Base-by-base conservation (phyloP, 2,797 vertebrate genomes). In the Rhynchonycteris naso region DNA sequence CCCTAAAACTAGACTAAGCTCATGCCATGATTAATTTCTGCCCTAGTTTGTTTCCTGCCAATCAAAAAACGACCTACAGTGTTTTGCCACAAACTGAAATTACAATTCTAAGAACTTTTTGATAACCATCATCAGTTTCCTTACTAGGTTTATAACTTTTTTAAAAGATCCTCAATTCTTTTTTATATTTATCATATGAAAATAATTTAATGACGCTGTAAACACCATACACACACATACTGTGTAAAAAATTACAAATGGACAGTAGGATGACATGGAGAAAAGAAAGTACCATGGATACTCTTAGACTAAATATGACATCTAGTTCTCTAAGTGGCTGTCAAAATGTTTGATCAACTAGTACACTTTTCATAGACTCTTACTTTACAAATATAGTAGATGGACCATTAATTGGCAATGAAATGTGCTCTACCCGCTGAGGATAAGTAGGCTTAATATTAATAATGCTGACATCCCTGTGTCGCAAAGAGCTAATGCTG, bases 311-410 rank as follows among this genome's bases (percentile, higher is more conserved):
- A 86, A 94, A 80, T 83, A 65, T 1, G 54, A 72, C n/a, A 58
- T 52, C 63, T 65, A 7, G 38, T 68, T 47, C 65, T 69, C 69
- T 58, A 30, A 26, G 24, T 68, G 58, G 47, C 47, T 86, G 69
- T 72, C 69, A 89, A 89, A 90, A 58, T 90, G 83, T 84, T 94
- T 76, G 47, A 91, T 63, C 50, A 28, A 58, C 21, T 68, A 58
- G 43, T 78, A 89, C 6, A 12, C 28, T 66, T 91, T 43, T 71
- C 30, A 79, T 38, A 90, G 69, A 78, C 33, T 88, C 58, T 81
- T 82, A 86, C 30, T 83, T 92, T 93, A 88, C 75, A 80, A 93
- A 88, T 11, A 74, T 35, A 89, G 43, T 43, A 43, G 43, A 43
- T 43, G 50, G 91, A 54, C 61, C 38, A 66, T 5, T 90, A 85